phyloP scores from a whole-genome alignment of 1,140 invertebrate genomes.

The Thaumatotibia leucotreta region DNA sequence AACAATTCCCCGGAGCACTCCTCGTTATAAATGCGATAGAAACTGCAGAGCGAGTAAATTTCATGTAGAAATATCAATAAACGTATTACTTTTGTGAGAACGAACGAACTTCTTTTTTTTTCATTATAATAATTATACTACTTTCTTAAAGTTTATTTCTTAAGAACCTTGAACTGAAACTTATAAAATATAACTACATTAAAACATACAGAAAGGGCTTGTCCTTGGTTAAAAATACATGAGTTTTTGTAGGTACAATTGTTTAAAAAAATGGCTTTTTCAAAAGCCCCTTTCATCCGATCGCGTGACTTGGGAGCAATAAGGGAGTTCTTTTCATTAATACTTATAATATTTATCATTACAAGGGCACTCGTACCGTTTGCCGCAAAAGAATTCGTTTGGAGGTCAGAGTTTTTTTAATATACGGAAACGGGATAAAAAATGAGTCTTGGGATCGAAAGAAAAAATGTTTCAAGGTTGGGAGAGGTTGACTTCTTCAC shows the following conservation, averaged over 20 bases:
- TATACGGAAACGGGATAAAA: neutral
- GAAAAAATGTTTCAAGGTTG: neutral
- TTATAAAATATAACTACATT: neutral
- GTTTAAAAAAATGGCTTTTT: slow-evolving; percentile 10
- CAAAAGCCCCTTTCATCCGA: slow-evolving; percentile 28
- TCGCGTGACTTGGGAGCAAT: slow-evolving; percentile 41
- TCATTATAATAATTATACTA: too few species aligned
- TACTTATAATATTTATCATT: slow-evolving; percentile 24
- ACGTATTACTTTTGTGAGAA: too few species aligned
- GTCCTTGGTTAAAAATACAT: slow-evolving; percentile 29
- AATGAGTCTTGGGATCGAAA: neutral
- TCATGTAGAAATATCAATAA: too few species aligned
- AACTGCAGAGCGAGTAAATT: too few species aligned
- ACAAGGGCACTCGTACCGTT: slow-evolving; percentile 39
- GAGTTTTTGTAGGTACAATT: slow-evolving; percentile 16
- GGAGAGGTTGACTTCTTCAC: neutral
- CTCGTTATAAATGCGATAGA: too few species aligned
- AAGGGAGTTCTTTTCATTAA: slow-evolving; percentile 38
- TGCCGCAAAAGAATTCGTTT: slow-evolving; percentile 11
- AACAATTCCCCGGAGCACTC: too few species aligned
- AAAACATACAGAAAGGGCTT: neutral
- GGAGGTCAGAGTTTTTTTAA: slow-evolving; percentile 20
- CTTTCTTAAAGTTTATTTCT: neutral
- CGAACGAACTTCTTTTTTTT: too few species aligned
- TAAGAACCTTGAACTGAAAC: neutral